Base-by-base conservation (phyloP, 2,797 vertebrate genomes). In the Myoxocephalus aenaeus region DNA sequence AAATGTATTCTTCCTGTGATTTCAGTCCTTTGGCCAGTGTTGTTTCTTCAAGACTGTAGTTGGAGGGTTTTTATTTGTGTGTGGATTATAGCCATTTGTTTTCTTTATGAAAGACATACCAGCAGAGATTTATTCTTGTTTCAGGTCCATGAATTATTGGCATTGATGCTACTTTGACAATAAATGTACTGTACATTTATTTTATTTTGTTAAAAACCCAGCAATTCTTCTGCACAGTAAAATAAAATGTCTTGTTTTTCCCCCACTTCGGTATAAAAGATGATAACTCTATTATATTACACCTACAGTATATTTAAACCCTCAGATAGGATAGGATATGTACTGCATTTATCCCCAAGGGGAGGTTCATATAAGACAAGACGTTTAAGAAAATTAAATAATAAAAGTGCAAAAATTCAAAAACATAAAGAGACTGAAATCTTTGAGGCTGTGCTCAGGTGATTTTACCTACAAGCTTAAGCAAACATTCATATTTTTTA, bases 201-300 rank as follows among this genome's bases (percentile, higher is more conserved):
- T 77, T 80, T 66, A 61, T 82, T 76, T 79, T 79, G 71, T 77
- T 20, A 46, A 75, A 59, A 64, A 29, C 6, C 12, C 59, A 59
- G 32, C 40, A 77, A 32, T 80, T 80, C 2, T 48, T 71, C 67
- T 71, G 51, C 78, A 78, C n/a, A 73, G 62, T 73, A 82, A 5
- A 87, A 86, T 92, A 84, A 90, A 90, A 50, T 63, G 54, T 80
- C 81, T 83, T 83, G 70, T 36, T 77, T 34, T 75, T 68, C 59
- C 48, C 73, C 38, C 46, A 77, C 71, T 73, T 20, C 3, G 48
- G n/a, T n/a, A 0, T 12, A 32, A 17, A 65, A 13, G 1, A 14
- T 22, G 6, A 29, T 29, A 53, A 48, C 5, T 53, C n/a, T 20
- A 12, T 17, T 53, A 53, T 40, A 20, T 40, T 36, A 13, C 22